Conservation (phyloP, 2,113 vertebrate genomes). For the Spheniscus mendiculus region DNA sequence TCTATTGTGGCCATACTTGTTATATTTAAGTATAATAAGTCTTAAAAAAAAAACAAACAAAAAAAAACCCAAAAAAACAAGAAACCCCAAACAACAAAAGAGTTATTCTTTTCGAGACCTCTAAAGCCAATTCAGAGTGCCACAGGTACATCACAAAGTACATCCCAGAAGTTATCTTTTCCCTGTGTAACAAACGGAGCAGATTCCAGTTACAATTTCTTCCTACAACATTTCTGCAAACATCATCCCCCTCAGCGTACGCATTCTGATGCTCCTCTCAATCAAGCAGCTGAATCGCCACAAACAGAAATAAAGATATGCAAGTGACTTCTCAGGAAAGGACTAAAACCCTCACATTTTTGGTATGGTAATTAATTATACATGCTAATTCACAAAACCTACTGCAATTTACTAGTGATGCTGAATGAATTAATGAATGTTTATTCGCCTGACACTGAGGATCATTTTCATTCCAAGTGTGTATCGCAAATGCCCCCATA, state of each 20-base stretch:
- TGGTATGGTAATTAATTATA: slow-evolving; percentile 14
- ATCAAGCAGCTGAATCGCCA: neutral
- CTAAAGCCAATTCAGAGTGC: neutral
- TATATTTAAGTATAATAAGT: neutral
- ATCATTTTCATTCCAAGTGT: slow-evolving; percentile 16
- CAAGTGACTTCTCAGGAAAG: slow-evolving; percentile 1
- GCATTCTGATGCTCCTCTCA: neutral
- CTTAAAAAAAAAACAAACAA: neutral
- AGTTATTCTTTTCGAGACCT: neutral
- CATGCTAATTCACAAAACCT: slow-evolving; percentile 52
- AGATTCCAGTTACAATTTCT: neutral
- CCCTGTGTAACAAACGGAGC: neutral
- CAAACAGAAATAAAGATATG: neutral
- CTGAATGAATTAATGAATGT: slow-evolving; percentile 51
- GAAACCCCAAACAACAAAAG: neutral
- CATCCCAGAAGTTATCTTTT: neutral
- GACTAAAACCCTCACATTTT: neutral
- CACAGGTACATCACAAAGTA: neutral
- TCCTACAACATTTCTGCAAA: neutral
- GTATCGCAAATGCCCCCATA: neutral
- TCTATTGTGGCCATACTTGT: neutral
- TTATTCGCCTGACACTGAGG: slow-evolving; percentile 9
- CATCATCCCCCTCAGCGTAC: neutral
- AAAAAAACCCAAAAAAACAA: neutral
- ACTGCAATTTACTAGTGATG: slow-evolving; percentile 45